These are phyloP conservation scores for Halocaridina rubra DNA, from an alignment of 2,888 invertebrate genomes.

Conservation along the genomic window DNA sequence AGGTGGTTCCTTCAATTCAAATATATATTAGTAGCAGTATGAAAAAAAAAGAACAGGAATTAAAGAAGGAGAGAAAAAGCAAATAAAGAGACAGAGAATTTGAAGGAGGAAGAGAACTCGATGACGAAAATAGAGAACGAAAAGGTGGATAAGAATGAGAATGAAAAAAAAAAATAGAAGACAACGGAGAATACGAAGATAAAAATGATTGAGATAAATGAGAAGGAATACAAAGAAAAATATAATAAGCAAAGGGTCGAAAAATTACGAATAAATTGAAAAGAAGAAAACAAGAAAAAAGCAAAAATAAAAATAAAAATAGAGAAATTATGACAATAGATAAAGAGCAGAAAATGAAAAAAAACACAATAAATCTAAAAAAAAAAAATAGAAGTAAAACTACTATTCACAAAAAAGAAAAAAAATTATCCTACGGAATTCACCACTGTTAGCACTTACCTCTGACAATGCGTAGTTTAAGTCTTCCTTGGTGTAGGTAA, in stretches of 20 bases:
- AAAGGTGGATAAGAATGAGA: background rate
- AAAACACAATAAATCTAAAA: too few species aligned
- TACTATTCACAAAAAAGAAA: too few species aligned
- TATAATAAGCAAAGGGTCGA: too few species aligned
- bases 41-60: background rate
- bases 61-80: background rate
- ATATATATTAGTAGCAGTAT: background rate
- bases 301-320: too few species aligned
- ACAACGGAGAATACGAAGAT: background rate
- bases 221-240: too few species aligned
- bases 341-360: too few species aligned
- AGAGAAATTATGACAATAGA: too few species aligned
- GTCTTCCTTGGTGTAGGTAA: slow-evolving; percentile 46
- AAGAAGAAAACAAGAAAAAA: too few species aligned
- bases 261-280: too few species aligned
- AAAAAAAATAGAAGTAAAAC: too few species aligned
- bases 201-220: too few species aligned
- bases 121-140: background rate
- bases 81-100: background rate
- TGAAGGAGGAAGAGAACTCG: background rate
- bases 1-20: background rate
- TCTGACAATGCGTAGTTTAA: slow-evolving; percentile 49
- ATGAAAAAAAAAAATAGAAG: background rate
- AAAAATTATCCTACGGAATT: too few species aligned
- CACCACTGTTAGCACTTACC: slow-evolving; percentile 5